Base-by-base conservation (phyloP, 1,140 invertebrate species). In the Cotesia chilonis region DNA sequence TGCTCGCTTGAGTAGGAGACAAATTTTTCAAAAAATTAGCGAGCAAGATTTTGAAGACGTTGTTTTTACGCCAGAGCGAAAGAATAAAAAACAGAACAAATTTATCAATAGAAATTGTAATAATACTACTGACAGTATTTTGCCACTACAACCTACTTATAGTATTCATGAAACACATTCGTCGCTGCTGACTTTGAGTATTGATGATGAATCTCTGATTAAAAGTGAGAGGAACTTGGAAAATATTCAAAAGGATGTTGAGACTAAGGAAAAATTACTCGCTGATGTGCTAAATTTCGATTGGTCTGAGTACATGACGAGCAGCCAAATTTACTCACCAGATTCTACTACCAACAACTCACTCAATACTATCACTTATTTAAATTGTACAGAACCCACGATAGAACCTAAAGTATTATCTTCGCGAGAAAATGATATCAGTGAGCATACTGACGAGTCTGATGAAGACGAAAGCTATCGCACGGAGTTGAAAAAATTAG, bases 1-100 rank as follows among this genome's bases (percentile, higher is more conserved):
- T 28, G 72, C 36, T 17, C 72, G 41, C 17, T 71, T 70, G 4
- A 79, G 86, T 65, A 77, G 84, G 7, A 76, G 81, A 4, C 80
- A 87, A n/a, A 84, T 88, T 71, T 88, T 87, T 55, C 80, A 88
- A 72, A 87, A 88, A 79, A 90, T 90, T 68, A 81, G 86, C 9
- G 85, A 89, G 71, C 85, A 89, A 74, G 86, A 89, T 66, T 89
- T 88, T 73, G 89, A 89, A 71, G 89, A 91, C 70, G 87, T 90
- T 47, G 88, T 91, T 20, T 88, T 89, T 75, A 89, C 82, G 41
- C 87, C 84, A 64, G 83, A 81, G 76, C 84, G 79, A 74, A 87
- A 82, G 74, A 84, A 79, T 57, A 85, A 85, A 77, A 89, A 82
- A 68, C 79, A 72, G n/a, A 73, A 67, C 77, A 67, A 37, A 76